Conservation (phyloP, 2,113 vertebrate genomes). For the Lepidothrix coronata region DNA sequence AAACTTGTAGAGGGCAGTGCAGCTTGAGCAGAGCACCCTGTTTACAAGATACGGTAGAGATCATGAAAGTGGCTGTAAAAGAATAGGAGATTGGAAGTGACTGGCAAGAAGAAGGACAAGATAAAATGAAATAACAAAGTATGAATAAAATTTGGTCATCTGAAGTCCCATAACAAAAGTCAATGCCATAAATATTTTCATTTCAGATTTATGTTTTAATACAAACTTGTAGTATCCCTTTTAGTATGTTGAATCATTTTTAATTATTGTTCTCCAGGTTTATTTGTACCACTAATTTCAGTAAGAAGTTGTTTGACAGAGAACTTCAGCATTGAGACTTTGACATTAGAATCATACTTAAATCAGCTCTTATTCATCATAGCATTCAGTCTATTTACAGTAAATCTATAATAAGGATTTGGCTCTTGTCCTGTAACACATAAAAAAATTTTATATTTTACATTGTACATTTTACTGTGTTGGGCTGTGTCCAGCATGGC, state of each 20-base stretch:
- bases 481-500: background rate
- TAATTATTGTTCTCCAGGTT: background rate
- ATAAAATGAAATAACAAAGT: background rate
- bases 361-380: background rate
- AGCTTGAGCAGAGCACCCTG: background rate
- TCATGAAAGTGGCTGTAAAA: background rate
- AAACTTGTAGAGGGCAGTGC: background rate
- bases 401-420: background rate
- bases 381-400: background rate
- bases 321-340: background rate
- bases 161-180: background rate
- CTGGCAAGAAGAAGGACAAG: background rate
- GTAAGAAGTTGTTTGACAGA: background rate
- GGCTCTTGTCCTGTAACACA: background rate
- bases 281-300: background rate
- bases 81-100: background rate
- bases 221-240: background rate
- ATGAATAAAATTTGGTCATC: accelerated
- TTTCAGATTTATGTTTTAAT: background rate
- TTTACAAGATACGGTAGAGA: background rate
- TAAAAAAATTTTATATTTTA: background rate
- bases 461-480: background rate
- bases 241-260: background rate
- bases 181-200: background rate
- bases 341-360: background rate